Base-by-base conservation (phyloP, 2,113 vertebrate species). In the Halcyon senegalensis region DNA sequence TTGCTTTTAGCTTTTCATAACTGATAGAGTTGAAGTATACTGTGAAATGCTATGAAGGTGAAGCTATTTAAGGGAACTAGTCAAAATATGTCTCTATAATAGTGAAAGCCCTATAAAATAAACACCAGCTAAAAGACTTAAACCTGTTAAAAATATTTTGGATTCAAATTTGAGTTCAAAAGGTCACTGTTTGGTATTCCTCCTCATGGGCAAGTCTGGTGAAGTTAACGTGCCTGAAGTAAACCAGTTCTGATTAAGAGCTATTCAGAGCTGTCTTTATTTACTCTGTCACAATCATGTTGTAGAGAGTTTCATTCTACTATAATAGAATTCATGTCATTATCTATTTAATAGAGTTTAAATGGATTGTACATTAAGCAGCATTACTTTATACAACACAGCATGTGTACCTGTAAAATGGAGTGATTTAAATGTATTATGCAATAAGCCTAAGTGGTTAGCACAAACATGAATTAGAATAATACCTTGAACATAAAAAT, bases 91-190 rank as follows among this genome's bases (percentile, higher is more conserved):
- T 56, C 58, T 33, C 50, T 3, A 16, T 50, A 67, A 24, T 50
- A 72, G 16, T 68, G 82, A 86, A 91, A 91, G 5, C 20, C 7
- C 16, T 75, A 30, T 68, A 77, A 83, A 85, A 70, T 85, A 93
- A 95, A 85, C 46, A 85, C 25, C 17, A 94, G 7, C 43, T 83
- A 81, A 77, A 89, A 64, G 43, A 66, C 33, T 75, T 53, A 63
- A 94, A 87, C 73, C 44, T 80, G 67, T 73, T 92, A 74, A 87
- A 94, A 93, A 82, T 89, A 92, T 89, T 96, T 93, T 89, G 33
- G 37, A 31, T 92, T 82, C 72, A 59, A 0, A 68, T 14, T 73
- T 53, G 66, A 68, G 86, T 95, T 90, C 70, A 82, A 46, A 89
- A 96, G 85, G 70, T 90, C 84, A 39, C 33, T 75, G 28, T 86